Percentiles rank a stretch among this genome's conserved stretches.
These are phyloP conservation scores for Stenurella melanura DNA, from an alignment of 2,888 invertebrate species.

Conservation along the genomic window DNA sequence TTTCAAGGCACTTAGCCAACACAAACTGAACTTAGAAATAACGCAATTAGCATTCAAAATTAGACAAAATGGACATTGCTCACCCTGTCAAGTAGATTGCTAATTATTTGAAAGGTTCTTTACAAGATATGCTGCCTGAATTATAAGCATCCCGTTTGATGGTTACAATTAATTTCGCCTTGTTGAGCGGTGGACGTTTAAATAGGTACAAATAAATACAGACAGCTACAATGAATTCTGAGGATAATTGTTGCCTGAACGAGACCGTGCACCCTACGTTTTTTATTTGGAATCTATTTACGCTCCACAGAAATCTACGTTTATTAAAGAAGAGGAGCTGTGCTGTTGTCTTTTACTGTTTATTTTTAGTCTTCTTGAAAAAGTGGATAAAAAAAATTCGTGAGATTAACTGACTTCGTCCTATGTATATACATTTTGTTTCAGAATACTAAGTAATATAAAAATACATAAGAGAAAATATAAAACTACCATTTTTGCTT, in stretches of 20 bases:
- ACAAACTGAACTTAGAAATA: slow-evolving; percentile 3
- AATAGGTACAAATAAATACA: slow-evolving; percentile 22
- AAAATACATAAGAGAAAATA: no score
- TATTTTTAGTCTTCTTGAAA: no score
- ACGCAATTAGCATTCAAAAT: slow-evolving; percentile 45
- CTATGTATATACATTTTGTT: no score
- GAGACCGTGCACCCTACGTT: background rate
- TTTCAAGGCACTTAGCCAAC: background rate
- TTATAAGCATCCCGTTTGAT: slow-evolving; percentile 41
- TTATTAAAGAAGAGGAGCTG: background rate
- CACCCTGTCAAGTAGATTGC: slow-evolving; percentile 45
- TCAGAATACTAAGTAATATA: no score
- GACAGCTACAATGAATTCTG: slow-evolving; percentile 16
- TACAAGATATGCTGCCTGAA: slow-evolving; percentile 38
- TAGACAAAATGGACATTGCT: slow-evolving; percentile 41
- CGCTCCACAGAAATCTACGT: background rate
- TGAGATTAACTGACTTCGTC: no score
- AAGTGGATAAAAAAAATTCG: no score
- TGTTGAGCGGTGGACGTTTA: slow-evolving; percentile 13
- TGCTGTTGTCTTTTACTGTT: background rate
- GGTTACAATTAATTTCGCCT: slow-evolving; percentile 43
- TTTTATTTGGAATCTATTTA: slow-evolving; percentile 1
- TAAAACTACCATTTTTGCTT: no score
- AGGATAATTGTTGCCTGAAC: slow-evolving; percentile 19
- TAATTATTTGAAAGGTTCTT: slow-evolving; percentile 45